These are phyloP conservation scores for Lasioglossum malachurum DNA, from an alignment of 2,888 invertebrate genomes.

Conservation along the genomic window DNA sequence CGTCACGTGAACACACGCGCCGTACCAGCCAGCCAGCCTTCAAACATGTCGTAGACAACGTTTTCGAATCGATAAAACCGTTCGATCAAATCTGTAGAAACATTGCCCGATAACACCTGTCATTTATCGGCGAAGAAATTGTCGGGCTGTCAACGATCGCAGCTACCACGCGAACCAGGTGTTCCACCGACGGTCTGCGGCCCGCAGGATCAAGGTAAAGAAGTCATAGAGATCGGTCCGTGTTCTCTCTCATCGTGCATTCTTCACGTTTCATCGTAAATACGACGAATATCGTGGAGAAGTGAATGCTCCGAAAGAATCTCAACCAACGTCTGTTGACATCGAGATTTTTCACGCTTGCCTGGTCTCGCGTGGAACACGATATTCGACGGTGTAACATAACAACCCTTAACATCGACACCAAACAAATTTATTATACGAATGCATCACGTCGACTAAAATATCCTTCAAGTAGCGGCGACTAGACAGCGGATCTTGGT, in stretches of 20 bases:
- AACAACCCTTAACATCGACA: not conserved
- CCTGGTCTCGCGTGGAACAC: not conserved
- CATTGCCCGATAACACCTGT: conserved; percentile 39
- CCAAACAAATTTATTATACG: not conserved
- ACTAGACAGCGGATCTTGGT: conserved; percentile 3
- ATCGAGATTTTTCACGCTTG: not conserved
- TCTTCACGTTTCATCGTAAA: not conserved
- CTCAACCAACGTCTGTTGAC: not conserved
- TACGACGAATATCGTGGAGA: not conserved
- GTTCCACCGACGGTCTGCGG: not conserved
- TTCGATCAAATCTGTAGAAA: conserved; percentile 10
- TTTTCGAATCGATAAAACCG: conserved; percentile 2
- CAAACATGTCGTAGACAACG: conserved; percentile 9
- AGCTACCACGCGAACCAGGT: conserved; percentile 19
- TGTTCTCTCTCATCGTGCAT: not conserved
- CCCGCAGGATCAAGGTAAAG: conserved; percentile 26
- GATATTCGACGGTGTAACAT: not conserved
- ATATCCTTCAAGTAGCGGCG: conserved; percentile 12
- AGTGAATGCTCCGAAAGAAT: not conserved
- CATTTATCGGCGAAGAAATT: conserved; percentile 8
- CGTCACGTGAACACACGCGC: not conserved
- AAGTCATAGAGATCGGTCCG: not conserved
- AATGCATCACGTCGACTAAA: conserved; percentile 8
- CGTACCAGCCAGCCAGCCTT: not conserved
- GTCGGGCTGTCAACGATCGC: conserved; percentile 27